Base-by-base conservation (phyloP, 2,113 vertebrate species). In the Rhinolophus ferrumequinum region DNA sequence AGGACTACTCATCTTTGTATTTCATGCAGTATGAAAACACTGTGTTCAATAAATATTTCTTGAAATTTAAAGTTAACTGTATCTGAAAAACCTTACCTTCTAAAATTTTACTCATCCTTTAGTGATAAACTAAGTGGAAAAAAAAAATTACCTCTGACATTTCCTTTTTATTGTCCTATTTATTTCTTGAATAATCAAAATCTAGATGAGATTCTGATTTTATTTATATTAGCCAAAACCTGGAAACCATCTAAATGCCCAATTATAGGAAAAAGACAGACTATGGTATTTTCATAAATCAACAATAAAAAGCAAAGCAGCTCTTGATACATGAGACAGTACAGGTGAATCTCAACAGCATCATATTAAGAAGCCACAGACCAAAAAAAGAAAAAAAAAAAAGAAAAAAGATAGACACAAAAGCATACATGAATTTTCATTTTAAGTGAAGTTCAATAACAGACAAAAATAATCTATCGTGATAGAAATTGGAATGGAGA, bases 151-250 rank as follows among this genome's bases (percentile, higher is more conserved):
- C 72, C 19, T 58, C 38, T 70, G 15, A 90, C 14, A 77, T 30
- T 91, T 87, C 47, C 60, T 60, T 93, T 73, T 24, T 64, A 89
- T 58, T n/a, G 12, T 47, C 52, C 16, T 38, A 33, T 30, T 83
- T 95, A 33, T 93, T 88, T 89, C 35, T 66, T 91, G 69, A 92
- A 67, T 72, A 86, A 77, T 41, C 19, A 77, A 90, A 92, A 87
- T 35, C n/a, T 73, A 73, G 47, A 58, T 56, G 33, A 76, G 13
- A 77, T 11, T 21, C 35, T 41, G 15, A 64, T 85, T 75, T 90
- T 81, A 54, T 80, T 76, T 75, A 33, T 24, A 54, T 60, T 62
- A 69, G 69, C 9, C 50, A 10, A 76, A 85, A 50, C 18, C 33
- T 41, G 11, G n/a, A 75, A 86, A 93, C 18, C 19, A 89, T 79